Evolutionary conservation across 2,888 invertebrate species (phyloP), one percentile per base, ranked within the genome.

Genomic region (Campopleginae sp.): DNA sequence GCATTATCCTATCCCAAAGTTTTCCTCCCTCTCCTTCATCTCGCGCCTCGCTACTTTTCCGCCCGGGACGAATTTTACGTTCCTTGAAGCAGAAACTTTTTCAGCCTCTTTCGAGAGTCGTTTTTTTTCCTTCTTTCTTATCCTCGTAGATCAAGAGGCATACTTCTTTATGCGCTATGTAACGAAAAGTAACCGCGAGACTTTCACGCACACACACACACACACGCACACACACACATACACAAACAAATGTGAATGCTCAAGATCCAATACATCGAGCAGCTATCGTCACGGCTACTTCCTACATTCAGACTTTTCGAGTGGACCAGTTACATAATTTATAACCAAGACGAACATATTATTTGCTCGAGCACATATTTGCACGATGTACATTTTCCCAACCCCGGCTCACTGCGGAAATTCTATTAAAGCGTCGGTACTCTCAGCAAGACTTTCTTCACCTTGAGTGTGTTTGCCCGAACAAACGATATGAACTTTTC

Each of bases 321-420:
- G 80, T 82, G 82, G 83, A 85, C 83, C 84, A 85, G 86, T 86
- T 86, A 84, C 86, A 87, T 88, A 87, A 88, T 88, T 88, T 88
- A 88, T 87, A 80, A 84, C 66, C 82, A 44, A 46, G 78, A 80
- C 84, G 80, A 80, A 80, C 76, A 65, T 72, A 88, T 87, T 84
- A 86, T 86, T 86, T 87, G 82, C 82, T 85, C 77, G 58, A 71
- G 80, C 79, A 87, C 83, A 76, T n/a, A n/a, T 75, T n/a, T 65
- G 70, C 27, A 72, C 58, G 42, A 19, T 66, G 12, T 44, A 66
- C 19, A 23, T 23, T 27, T 27, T 27, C 19, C 65, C 19, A 31
- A 42, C 58, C 58, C 61, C 68, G 38, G 23, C 23, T 46, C 17
- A 48, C 63, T 38, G 42, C 80, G 77, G 68, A 86, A 86, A 82